phyloP scores from a whole-genome alignment of 2,113 vertebrate genomes.

The Chauna torquata region DNA sequence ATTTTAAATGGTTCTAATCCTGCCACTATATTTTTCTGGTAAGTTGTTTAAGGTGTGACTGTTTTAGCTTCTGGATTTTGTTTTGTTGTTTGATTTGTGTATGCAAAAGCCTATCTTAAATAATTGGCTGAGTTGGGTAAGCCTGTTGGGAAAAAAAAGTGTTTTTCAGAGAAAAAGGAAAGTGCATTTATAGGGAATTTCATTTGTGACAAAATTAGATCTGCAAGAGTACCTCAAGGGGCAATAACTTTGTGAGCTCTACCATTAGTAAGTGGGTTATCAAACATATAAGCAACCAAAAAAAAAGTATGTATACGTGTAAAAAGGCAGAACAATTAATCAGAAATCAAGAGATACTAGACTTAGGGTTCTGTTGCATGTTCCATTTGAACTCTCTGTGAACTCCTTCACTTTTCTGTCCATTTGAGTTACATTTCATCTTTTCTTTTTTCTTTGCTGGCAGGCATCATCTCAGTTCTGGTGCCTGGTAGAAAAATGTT shows the following conservation, averaged over 20 bases:
- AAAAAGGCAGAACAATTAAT: neutral
- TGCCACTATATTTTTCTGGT: neutral
- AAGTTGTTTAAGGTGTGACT: neutral
- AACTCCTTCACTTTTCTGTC: neutral
- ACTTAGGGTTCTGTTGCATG: neutral
- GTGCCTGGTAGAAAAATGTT: neutral
- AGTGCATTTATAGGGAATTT: neutral
- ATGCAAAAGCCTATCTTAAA: neutral
- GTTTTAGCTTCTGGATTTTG: neutral
- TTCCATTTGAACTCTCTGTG: neutral
- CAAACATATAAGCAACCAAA: neutral
- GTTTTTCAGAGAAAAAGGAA: neutral
- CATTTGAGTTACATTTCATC: neutral
- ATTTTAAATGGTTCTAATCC: neutral
- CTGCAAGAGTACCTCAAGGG: neutral
- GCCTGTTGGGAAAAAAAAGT: neutral
- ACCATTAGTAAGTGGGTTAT: neutral
- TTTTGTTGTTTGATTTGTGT: neutral
- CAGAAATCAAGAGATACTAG: neutral
- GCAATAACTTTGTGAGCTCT: neutral
- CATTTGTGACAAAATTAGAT: neutral
- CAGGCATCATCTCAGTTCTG: neutral
- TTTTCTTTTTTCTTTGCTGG: neutral
- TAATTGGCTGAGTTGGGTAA: neutral
- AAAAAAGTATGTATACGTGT: neutral